Conservation (phyloP, 2,113 vertebrate genomes). For the Patagioenas fasciata region DNA sequence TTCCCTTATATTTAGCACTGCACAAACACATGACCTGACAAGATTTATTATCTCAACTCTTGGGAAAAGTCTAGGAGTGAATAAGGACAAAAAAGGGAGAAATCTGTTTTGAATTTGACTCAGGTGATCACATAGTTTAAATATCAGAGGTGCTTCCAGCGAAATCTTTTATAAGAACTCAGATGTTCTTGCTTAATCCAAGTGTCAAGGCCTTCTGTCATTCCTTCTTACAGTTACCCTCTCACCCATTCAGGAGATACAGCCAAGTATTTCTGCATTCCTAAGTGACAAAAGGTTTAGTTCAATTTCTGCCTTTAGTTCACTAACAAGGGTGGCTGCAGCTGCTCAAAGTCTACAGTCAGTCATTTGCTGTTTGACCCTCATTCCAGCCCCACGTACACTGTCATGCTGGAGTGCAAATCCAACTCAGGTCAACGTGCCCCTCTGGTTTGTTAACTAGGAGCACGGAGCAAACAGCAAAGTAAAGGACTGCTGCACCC, state of each 20-base stretch:
- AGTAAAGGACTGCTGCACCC: background rate
- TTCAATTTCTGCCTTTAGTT: background rate
- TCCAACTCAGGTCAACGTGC: background rate
- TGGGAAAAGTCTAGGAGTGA: background rate
- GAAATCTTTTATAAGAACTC: background rate
- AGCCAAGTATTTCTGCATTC: background rate
- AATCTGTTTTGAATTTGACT: background rate
- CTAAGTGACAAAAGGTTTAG: background rate
- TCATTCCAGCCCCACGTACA: background rate
- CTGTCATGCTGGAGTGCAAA: background rate
- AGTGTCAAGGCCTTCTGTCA: background rate
- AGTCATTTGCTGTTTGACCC: background rate
- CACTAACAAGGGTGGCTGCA: accelerated
- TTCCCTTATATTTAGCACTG: background rate
- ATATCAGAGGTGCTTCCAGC: background rate
- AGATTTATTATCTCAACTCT: background rate
- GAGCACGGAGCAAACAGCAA: background rate
- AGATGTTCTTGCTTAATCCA: background rate
- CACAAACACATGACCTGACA: background rate
- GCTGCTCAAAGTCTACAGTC: background rate
- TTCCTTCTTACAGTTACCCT: background rate
- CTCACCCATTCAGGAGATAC: background rate
- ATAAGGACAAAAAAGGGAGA: background rate
- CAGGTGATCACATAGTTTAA: background rate
- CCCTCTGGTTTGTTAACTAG: background rate